Conservation (phyloP, 2,888 invertebrate genomes). For the Crocallis elinguaria region DNA sequence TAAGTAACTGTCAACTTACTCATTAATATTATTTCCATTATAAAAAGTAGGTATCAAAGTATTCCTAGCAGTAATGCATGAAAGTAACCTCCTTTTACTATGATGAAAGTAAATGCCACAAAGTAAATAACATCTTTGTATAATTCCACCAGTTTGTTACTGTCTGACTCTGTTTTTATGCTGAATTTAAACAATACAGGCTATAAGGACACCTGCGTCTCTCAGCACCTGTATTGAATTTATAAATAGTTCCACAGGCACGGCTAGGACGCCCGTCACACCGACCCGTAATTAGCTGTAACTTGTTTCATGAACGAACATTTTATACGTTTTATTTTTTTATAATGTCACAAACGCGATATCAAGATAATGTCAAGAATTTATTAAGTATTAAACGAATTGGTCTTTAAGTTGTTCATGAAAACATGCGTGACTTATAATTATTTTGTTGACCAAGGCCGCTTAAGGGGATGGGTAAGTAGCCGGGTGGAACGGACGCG, state of each 20-base stretch:
- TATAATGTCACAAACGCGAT: slow-evolving; percentile 5
- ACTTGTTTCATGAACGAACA: neutral
- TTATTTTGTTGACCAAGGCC: neutral
- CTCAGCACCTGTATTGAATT: slow-evolving; percentile 75
- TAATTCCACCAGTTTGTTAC: slow-evolving; percentile 29
- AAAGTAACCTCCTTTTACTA: no score
- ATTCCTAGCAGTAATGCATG: no score
- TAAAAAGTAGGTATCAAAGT: no score
- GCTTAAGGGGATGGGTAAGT: neutral
- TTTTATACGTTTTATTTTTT: neutral
- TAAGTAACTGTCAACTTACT: no score
- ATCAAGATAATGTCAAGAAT: no score
- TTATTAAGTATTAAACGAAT: no score
- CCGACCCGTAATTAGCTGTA: slow-evolving; percentile 18
- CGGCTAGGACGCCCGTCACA: slow-evolving; percentile 25
- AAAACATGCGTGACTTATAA: no score
- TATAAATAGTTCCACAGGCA: slow-evolving; percentile 59
- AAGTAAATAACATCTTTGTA: slow-evolving; percentile 32
- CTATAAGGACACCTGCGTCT: slow-evolving; percentile 75
- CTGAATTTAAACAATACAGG: slow-evolving; percentile 72
- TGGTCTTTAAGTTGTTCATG: no score
- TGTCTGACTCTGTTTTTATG: slow-evolving; percentile 66
- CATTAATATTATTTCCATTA: no score
- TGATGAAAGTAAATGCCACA: no score
- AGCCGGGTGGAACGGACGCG: slow-evolving; percentile 2